Conservation (phyloP, 2,113 vertebrate species). For the Indicator indicator region DNA sequence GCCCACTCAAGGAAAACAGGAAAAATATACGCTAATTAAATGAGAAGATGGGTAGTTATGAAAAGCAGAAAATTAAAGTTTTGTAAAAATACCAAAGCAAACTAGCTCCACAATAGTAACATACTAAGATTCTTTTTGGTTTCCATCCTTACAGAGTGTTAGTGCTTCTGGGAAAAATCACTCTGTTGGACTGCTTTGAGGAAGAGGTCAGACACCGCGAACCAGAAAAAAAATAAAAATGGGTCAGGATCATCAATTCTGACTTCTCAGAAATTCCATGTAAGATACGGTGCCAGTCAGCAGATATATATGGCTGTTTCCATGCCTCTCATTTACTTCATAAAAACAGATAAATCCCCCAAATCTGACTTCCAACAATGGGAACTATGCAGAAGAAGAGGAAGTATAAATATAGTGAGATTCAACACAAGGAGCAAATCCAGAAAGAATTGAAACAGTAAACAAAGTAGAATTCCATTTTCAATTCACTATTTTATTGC, state of each 20-base stretch:
- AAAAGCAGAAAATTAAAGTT: background rate
- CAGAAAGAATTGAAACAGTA: background rate
- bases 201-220: background rate
- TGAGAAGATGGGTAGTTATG: background rate
- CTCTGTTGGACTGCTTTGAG: background rate
- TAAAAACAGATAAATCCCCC: background rate
- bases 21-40: background rate
- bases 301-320: background rate
- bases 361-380: conserved; percentile 43
- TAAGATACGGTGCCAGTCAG: background rate
- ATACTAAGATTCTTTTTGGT: background rate
- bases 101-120: background rate
- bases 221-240: background rate
- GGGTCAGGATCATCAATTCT: conserved; percentile 4
- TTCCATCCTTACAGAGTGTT: background rate
- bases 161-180: background rate
- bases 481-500: background rate
- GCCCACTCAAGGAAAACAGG: background rate
- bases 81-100: background rate
- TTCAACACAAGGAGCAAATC: background rate
- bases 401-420: background rate
- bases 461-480: background rate
- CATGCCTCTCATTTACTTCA: background rate
- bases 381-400: conserved; percentile 34
- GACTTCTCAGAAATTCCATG: conserved; percentile 16